Percentiles rank a stretch among this genome's conserved stretches.
phyloP scores from a whole-genome alignment of 2,888 invertebrate species.

The Hipparchia semele region DNA sequence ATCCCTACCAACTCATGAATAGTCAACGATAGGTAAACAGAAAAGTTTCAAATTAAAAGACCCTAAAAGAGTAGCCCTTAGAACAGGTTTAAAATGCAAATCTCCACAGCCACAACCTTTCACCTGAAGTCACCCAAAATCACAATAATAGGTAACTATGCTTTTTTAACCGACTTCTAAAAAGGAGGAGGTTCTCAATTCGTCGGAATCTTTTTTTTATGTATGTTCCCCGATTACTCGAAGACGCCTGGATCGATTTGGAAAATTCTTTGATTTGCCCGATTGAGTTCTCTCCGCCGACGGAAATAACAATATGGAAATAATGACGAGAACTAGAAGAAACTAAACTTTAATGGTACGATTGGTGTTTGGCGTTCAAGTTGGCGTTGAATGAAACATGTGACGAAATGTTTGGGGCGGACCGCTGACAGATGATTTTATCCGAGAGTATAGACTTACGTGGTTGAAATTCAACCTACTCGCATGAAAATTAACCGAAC shows the following conservation, averaged over 20 bases:
- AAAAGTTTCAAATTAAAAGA: not conserved
- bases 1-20: conserved; percentile 11
- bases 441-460: not conserved
- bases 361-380: not conserved
- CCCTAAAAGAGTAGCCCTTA: conserved; percentile 2
- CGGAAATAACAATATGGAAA: too few species aligned
- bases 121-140: too few species aligned
- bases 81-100: conserved; percentile 5
- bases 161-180: too few species aligned
- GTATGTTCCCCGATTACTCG: too few species aligned
- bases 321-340: not conserved
- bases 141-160: too few species aligned
- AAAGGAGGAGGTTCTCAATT: too few species aligned
- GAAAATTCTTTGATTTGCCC: too few species aligned
- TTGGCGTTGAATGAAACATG: not conserved
- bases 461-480: too few species aligned
- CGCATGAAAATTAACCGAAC: too few species aligned
- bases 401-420: not conserved
- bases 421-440: not conserved
- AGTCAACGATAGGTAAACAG: conserved; percentile 6
- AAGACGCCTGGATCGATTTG: too few species aligned
- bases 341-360: not conserved
- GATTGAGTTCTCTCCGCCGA: too few species aligned
- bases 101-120: not conserved
- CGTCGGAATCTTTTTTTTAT: too few species aligned